Conservation (phyloP, 2,888 invertebrate genomes). For the Phasia obesa region DNA sequence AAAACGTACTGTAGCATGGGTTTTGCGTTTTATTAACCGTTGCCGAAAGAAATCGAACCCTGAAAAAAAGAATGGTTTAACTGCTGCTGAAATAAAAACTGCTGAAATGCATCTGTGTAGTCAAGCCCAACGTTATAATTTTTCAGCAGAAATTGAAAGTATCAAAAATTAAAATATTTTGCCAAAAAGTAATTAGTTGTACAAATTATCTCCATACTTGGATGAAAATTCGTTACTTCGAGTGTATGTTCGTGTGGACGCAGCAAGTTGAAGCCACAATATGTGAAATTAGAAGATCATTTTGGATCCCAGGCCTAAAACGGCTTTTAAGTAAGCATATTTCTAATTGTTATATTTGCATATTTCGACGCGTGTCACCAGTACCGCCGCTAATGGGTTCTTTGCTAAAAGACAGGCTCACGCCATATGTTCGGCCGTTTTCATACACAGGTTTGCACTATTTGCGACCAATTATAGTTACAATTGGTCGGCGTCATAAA, state of each 20-base stretch:
- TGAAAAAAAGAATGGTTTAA: no score
- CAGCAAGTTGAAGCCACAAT: not conserved
- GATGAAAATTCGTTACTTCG: no score
- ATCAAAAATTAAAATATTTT: no score
- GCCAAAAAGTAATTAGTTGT: no score
- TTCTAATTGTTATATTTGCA: not conserved
- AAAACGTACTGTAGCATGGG: not conserved
- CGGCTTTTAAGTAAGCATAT: not conserved
- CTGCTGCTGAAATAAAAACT: no score
- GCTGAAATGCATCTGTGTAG: no score
- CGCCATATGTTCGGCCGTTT: not conserved
- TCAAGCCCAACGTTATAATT: no score
- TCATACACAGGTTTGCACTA: constrained; percentile 4
- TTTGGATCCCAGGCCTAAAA: not conserved
- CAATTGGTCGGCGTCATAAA: constrained; percentile 13
- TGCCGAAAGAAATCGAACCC: not conserved
- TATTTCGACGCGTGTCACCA: not conserved
- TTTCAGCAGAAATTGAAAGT: no score
- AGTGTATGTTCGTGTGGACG: no score
- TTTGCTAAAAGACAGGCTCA: no score
- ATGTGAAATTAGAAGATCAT: not conserved
- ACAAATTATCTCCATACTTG: no score
- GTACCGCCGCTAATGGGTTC: not conserved
- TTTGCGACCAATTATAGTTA: not conserved
- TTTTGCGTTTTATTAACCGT: not conserved